Conservation (phyloP, 2,113 vertebrate genomes). For the Eonycteris spelaea region DNA sequence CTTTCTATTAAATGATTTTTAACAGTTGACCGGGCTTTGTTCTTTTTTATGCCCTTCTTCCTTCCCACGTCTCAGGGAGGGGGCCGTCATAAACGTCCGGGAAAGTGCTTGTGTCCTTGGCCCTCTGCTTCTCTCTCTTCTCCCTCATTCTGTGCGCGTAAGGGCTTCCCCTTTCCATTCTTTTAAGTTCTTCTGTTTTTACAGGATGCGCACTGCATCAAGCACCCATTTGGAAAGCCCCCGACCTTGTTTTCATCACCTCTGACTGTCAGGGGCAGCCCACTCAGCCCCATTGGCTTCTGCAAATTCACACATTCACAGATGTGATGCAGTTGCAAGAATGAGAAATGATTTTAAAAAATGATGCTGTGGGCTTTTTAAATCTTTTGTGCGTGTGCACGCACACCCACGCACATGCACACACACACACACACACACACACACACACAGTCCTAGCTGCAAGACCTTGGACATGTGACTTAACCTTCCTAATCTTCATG, state of each 20-base stretch:
- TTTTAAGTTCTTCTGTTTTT: background rate
- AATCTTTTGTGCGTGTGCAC: background rate
- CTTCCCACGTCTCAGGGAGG: background rate
- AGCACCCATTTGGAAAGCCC: background rate
- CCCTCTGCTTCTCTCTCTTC: background rate
- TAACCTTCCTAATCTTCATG: background rate
- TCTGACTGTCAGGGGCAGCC: background rate
- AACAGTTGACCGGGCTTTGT: conserved; percentile 59
- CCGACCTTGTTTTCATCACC: background rate
- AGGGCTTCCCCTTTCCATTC: background rate
- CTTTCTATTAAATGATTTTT: conserved; percentile 79
- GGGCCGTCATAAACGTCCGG: background rate
- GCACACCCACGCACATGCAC: too few species aligned
- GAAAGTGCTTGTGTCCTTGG: background rate
- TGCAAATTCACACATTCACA: background rate
- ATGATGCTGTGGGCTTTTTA: background rate
- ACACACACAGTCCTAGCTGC: background rate
- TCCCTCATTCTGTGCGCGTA: rapidly evolving
- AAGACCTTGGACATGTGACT: background rate
- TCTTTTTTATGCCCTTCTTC: background rate
- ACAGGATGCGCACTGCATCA: background rate
- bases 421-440: too few species aligned
- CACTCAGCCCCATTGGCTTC: background rate
- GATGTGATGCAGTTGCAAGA: background rate
- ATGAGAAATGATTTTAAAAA: background rate